Evolutionary conservation across 2,888 invertebrate genomes (phyloP).

Genomic region (Netelia melanura): DNA sequence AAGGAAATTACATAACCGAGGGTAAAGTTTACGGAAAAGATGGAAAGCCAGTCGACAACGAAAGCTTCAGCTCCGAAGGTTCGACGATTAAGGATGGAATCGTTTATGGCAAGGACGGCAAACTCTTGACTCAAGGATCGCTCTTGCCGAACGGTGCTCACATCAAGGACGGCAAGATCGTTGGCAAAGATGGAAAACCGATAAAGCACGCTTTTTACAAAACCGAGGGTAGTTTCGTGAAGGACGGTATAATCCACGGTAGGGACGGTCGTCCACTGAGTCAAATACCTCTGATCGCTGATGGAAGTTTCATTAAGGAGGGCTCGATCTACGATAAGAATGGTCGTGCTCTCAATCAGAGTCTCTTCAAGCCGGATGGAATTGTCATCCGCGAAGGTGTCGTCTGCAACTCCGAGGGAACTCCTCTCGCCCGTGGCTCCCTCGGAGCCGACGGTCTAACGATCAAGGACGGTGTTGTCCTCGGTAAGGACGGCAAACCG

Average conservation of each 20-base stretch:
- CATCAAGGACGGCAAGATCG: constrained; percentile 81
- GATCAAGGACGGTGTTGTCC: constrained; percentile 78
- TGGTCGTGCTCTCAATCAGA: constrained; percentile 77
- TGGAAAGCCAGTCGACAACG: constrained; percentile 80
- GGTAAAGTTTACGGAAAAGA: constrained; percentile 81
- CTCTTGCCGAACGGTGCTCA: constrained; percentile 80
- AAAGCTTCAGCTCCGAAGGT: constrained; percentile 81
- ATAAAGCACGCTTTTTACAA: constrained; percentile 82
- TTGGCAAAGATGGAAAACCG: constrained; percentile 80
- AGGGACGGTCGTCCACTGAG: constrained; percentile 79
- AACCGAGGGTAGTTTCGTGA: constrained; percentile 81
- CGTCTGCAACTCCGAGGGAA: constrained; percentile 75
- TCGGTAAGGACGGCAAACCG: constrained; percentile 80
- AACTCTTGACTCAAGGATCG: constrained; percentile 81
- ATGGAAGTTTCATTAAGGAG: constrained; percentile 79
- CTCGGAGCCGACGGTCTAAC: constrained; percentile 78
- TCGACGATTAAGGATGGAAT: constrained; percentile 80
- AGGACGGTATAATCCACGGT: constrained; percentile 80
- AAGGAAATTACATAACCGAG: constrained; percentile 78
- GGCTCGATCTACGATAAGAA: constrained; percentile 78
- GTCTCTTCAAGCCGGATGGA: constrained; percentile 80
- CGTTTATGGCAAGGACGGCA: constrained; percentile 80
- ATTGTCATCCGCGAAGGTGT: constrained; percentile 79
- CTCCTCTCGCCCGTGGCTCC: constrained; percentile 74
- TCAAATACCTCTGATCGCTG: constrained; percentile 80